Evolutionary conservation across 2,888 invertebrate species (phyloP), one percentile per base, ranked within the genome.

Genomic region (Argynnis bischoffii): DNA sequence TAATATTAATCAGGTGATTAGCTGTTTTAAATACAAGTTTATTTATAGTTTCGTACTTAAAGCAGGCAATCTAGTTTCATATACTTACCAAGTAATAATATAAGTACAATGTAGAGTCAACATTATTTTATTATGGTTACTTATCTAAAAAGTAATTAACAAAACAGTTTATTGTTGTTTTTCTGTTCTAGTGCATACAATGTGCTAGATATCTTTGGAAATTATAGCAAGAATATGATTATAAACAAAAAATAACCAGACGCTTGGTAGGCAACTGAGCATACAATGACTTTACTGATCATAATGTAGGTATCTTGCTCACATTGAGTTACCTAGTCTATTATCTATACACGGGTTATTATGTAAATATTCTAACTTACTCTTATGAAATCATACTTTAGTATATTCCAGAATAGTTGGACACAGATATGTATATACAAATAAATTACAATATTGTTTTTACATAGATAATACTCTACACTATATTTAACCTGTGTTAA

Each of bases 81-180:
- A 47, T 26, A 59, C n/a, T 59, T 59, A 8, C 26, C 13, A 47
- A 4, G 11, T 48, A 48, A 18, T 56, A 46, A 46, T 15, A 46
- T 63, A 54, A 59, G 21, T 46, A 67, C 67, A 59, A 18, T 64
- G 60, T 63, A 57, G 31, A 61, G 18, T 46, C 16, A 55, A 16
- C 50, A 60, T 56, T 64, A 48, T 59, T 51, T 69, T 64, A 51
- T 69, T 69, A 66, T 69, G 54, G 18, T 35, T 63, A 61, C 51
- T 69, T 56, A 61, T 67, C 67, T 67, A 53, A 63, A 55, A 56
- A 53, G 56, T 53, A 57, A 57, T 63, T 64, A 57, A 64, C 64
- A 64, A 48, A 64, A 64, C 56, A 56, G 50, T 63, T 53, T n/a
- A 59, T 66, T 70, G 41, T 64, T 67, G 63, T 68, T 68, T 56